Evolutionary conservation across 2,113 vertebrate species (phyloP), one percentile per base, ranked within the genome.

Genomic region (Pica pica): DNA sequence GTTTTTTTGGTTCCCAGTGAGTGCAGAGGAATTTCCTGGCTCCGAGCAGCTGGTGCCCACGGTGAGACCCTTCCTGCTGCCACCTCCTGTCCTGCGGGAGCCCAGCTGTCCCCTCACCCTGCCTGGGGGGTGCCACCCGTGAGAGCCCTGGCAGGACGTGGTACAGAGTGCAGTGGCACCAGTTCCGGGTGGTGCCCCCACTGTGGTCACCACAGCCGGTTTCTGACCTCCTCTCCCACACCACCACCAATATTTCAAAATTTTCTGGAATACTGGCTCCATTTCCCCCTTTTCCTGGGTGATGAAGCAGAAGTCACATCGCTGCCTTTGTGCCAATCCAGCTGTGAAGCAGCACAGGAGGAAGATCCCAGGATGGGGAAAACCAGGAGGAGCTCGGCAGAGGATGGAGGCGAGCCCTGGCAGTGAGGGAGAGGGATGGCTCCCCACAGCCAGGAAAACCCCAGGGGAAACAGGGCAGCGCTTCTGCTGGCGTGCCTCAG

Each of bases 381-480:
- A 18, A 2, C 2, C 15, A 9, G 42, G 42, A 60, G 55, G 24
- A 35, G 75, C 41, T 50, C 3, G 9, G 49, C 61, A 20, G 41
- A 3, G 0, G 5, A 20, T 31, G 1, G 3, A n/a, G 47, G 41
- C 0, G 9, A 41, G 3, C 6, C 26, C 46, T 3, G 5, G 44
- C 22, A 7, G 21, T 2, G 17, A 76, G 35, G 41, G 70, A 49
- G 50, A 65, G 53, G 59, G 64, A 73, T 64, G 19, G 39, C 31
- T 69, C 39, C 69, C 39, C 2, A 1, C 0, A 0, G 19, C 5
- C 1, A 3, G 65, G 27, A 19, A 6, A 17, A 37, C 63, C 86
- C 6, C 14, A 1, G 1, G 47, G 8, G 30, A 7, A 7, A 4
- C 15, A 18, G 55, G 19, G 42, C 56, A 71, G 61, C 0, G 2